Conservation (phyloP, 2,888 invertebrate species). For the Perdita meconis region DNA sequence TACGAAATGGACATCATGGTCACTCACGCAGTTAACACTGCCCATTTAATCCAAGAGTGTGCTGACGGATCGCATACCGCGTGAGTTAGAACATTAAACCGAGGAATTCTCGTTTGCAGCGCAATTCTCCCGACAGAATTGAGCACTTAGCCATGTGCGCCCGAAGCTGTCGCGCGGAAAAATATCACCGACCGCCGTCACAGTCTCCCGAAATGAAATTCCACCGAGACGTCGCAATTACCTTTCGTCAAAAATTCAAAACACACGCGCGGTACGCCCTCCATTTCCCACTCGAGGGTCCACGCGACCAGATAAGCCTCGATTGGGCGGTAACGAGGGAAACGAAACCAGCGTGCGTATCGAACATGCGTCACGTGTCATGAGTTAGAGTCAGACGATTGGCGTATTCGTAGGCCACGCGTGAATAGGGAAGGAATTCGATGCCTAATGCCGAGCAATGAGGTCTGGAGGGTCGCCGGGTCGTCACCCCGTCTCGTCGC, state of each 20-base stretch:
- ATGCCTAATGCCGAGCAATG: constrained; percentile 30
- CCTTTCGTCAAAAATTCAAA: constrained; percentile 56
- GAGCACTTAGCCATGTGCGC: constrained; percentile 58
- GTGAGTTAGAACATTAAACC: constrained; percentile 43
- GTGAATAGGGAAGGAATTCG: constrained; percentile 38
- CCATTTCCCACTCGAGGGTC: neutral
- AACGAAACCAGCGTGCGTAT: neutral
- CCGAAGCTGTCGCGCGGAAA: constrained; percentile 56
- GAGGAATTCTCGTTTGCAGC: constrained; percentile 50
- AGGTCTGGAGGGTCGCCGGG: constrained; percentile 33
- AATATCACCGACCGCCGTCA: constrained; percentile 47
- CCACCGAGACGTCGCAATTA: constrained; percentile 31
- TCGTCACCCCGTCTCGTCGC: constrained; percentile 25
- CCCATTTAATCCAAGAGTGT: constrained; percentile 23
- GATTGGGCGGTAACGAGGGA: neutral
- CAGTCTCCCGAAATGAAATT: constrained; percentile 43
- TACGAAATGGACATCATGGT: neutral
- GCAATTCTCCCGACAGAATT: constrained; percentile 47
- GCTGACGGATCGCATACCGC: neutral
- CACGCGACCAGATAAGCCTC: neutral
- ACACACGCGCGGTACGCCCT: constrained; percentile 4
- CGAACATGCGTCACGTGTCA: constrained; percentile 40
- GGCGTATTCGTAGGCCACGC: constrained; percentile 29
- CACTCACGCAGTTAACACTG: constrained; percentile 17
- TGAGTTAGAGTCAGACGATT: constrained; percentile 7